These are phyloP conservation scores for Agonopterix heracliana DNA, from an alignment of 2,888 invertebrate genomes.

Conservation along the genomic window DNA sequence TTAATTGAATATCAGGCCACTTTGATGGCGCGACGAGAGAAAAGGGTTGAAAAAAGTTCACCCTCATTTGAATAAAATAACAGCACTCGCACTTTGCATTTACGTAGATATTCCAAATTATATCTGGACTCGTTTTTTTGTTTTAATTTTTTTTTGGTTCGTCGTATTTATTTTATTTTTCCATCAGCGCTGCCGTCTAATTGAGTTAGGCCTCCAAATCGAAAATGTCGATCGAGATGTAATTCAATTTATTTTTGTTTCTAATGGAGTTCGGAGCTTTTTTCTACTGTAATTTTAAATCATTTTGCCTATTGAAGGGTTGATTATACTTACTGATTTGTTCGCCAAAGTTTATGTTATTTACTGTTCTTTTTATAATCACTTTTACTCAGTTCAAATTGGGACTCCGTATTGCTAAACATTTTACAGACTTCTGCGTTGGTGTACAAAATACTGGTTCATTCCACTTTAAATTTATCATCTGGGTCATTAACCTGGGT, in stretches of 20 bases:
- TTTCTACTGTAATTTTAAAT: constrained; percentile 65
- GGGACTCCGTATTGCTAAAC: too few relatives aligned
- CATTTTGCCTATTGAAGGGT: constrained; percentile 54
- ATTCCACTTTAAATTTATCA: too few relatives aligned
- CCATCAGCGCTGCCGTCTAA: constrained; percentile 73
- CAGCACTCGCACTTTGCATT: constrained; percentile 76
- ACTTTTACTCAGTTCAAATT: too few relatives aligned
- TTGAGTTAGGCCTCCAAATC: constrained; percentile 75
- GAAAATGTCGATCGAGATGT: constrained; percentile 75
- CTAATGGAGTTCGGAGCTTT: constrained; percentile 71
- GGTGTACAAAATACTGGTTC: too few relatives aligned
- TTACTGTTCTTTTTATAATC: neutral
- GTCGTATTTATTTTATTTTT: constrained; percentile 75
- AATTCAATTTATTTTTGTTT: constrained; percentile 77
- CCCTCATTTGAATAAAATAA: constrained; percentile 77
- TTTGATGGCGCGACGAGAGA: constrained; percentile 69
- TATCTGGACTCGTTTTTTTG: constrained; percentile 73
- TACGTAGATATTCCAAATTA: constrained; percentile 77
- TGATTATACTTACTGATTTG: constrained; percentile 30
- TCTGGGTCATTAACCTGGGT: too few relatives aligned
- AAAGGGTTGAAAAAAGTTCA: constrained; percentile 72
- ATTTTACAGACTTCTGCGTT: too few relatives aligned
- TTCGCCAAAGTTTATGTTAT: neutral
- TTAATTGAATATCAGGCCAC: constrained; percentile 77
- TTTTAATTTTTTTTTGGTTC: constrained; percentile 70